A percentile compares a stretch with the other conserved stretches of the same genome.
These are phyloP conservation scores for Macrobrachium nipponense DNA, from an alignment of 1,140 invertebrate genomes.

Conservation along the genomic window DNA sequence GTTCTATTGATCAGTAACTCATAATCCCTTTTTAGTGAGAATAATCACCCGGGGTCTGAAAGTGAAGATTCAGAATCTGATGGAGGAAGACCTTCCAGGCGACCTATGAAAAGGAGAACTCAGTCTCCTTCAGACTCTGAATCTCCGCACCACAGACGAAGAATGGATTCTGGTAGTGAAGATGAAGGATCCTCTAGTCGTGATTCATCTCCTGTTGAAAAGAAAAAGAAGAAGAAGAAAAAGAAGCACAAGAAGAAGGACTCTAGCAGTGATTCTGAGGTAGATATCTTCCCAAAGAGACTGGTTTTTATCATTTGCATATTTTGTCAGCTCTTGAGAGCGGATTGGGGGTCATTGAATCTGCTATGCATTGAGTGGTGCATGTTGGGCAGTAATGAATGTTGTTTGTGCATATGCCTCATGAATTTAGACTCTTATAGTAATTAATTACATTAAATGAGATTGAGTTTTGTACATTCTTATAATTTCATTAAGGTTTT, in stretches of 20 bases:
- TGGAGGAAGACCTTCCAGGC: conserved; percentile 7
- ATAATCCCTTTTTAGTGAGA: conserved; percentile 4
- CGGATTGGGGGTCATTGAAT: no score
- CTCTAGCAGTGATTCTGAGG: conserved; percentile 57
- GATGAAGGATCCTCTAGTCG: conserved; percentile 43
- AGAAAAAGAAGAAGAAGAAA: conserved; percentile 64
- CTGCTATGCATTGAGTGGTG: no score
- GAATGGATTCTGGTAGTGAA: conserved; percentile 41
- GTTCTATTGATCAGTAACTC: no score
- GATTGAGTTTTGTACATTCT: no score
- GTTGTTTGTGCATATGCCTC: no score
- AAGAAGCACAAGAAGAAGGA: conserved; percentile 64
- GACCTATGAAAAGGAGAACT: conserved; percentile 49
- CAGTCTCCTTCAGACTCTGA: conserved; percentile 33
- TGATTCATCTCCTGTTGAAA: conserved; percentile 56
- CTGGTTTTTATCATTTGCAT: conserved; percentile 1
- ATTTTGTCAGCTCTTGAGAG: conserved; percentile 14
- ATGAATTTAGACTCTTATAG: no score
- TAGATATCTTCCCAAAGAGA: conserved; percentile 3
- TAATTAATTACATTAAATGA: no score
- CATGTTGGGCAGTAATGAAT: no score
- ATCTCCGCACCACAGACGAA: conserved; percentile 41
- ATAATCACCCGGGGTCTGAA: conserved; percentile 27
- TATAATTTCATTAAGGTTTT: no score
- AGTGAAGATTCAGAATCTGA: conserved; percentile 45